Conservation (phyloP, 2,888 invertebrate genomes). For the Plagodis pulveraria region DNA sequence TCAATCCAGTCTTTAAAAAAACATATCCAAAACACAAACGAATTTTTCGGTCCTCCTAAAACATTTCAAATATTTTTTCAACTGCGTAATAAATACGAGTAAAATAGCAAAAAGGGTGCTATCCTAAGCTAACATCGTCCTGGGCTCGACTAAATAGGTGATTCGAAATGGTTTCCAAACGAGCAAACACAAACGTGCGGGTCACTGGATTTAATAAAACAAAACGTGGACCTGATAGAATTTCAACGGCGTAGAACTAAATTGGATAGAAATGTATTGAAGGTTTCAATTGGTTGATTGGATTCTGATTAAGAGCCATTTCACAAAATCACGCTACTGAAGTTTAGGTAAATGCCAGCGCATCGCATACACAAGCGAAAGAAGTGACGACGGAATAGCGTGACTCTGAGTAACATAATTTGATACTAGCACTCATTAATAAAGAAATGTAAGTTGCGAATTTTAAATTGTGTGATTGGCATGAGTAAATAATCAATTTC, state of each 20-base stretch:
- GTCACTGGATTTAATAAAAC: conserved; percentile 23
- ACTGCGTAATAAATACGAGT: conserved; percentile 2
- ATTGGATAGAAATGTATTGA: conserved; percentile 9
- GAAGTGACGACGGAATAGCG: too few relatives aligned
- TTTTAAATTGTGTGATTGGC: too few relatives aligned
- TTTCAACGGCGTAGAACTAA: conserved; percentile 7
- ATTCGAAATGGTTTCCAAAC: conserved; percentile 15
- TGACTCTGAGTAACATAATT: too few relatives aligned
- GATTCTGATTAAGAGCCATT: neutral
- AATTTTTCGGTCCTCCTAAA: neutral
- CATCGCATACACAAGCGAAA: too few relatives aligned
- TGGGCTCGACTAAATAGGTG: conserved; percentile 14
- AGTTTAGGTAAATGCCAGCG: too few relatives aligned
- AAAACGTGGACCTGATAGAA: conserved; percentile 4
- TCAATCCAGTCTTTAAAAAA: neutral
- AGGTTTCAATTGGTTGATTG: neutral
- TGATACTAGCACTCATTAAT: too few relatives aligned
- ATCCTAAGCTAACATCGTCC: conserved; percentile 22
- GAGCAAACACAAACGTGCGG: conserved; percentile 12
- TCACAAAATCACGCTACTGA: too few relatives aligned
- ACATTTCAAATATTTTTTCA: conserved; percentile 12
- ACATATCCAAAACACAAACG: neutral
- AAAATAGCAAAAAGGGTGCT: conserved; percentile 4
- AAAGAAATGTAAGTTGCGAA: too few relatives aligned
- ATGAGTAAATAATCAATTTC: too few relatives aligned